Percentiles rank a stretch among this genome's conserved stretches.
Conservation (phyloP, 1,140 invertebrate species). For the Sitobion miscanthi region DNA sequence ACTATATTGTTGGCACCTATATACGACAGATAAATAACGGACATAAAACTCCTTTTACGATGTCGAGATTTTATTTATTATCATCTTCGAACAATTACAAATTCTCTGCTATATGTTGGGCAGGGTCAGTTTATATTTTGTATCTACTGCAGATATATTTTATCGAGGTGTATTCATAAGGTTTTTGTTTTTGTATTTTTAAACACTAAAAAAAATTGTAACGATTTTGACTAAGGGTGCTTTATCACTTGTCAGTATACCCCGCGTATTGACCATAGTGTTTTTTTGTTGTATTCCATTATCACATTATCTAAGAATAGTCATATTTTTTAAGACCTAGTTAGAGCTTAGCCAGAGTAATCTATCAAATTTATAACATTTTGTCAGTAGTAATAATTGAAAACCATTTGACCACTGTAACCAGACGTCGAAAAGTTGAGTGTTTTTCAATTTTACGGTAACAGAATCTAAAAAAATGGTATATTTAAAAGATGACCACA, state of each 20-base stretch:
- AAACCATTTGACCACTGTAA: neutral
- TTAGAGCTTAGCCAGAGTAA: neutral
- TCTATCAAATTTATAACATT: too few species aligned
- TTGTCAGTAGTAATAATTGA: too few species aligned
- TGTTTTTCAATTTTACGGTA: neutral
- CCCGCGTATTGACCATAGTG: too few species aligned
- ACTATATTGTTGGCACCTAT: neutral
- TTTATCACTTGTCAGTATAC: too few species aligned
- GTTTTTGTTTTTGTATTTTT: neutral
- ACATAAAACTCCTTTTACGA: neutral
- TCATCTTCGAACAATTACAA: neutral
- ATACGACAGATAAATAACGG: neutral
- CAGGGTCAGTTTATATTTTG: neutral
- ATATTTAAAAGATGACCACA: neutral
- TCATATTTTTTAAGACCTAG: too few species aligned
- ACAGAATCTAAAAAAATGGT: neutral
- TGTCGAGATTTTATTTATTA: neutral
- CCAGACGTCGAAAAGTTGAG: neutral
- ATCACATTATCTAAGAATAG: neutral
- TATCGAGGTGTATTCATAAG: neutral
- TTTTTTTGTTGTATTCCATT: neutral
- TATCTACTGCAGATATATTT: neutral
- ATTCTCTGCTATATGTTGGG: neutral
- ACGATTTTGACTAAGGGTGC: neutral
- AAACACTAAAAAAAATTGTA: neutral